phyloP scores from a whole-genome alignment of 2,888 invertebrate species.

The Aleiodes testaceus region DNA sequence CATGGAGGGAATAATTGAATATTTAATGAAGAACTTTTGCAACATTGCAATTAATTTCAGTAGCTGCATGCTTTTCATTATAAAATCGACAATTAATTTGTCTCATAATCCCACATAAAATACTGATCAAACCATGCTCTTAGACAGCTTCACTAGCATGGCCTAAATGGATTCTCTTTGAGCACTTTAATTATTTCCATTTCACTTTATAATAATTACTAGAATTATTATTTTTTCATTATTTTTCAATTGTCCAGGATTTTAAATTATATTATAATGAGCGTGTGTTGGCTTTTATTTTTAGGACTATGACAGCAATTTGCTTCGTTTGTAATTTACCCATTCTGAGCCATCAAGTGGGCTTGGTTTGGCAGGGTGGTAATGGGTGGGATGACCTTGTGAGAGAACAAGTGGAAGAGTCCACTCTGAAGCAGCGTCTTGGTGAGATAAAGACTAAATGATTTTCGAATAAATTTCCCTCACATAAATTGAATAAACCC shows the following conservation, averaged over 20 bases:
- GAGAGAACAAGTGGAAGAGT: constrained; percentile 89
- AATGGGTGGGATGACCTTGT: constrained; percentile 96
- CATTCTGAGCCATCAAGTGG: constrained; percentile 95
- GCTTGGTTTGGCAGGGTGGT: constrained; percentile 93
- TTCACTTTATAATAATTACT: constrained; percentile 60
- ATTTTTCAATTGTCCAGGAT: too few species aligned
- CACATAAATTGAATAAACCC: constrained; percentile 28
- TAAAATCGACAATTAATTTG: too few species aligned
- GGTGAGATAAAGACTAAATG: constrained; percentile 72
- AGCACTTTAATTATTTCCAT: constrained; percentile 53
- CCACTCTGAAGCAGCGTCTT: constrained; percentile 87
- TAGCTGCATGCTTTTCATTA: too few species aligned
- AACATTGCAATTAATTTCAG: too few species aligned
- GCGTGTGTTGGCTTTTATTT: constrained; percentile 36
- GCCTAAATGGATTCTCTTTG: constrained; percentile 54
- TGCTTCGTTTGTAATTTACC: constrained; percentile 98
- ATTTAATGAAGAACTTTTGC: too few species aligned
- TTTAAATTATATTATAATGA: constrained; percentile 5
- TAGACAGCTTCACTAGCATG: constrained; percentile 66
- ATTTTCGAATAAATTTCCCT: constrained; percentile 20
- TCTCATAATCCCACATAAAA: too few species aligned
- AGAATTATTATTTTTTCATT: too few species aligned
- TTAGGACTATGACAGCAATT: constrained; percentile 94
- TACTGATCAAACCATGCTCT: constrained; percentile 15
- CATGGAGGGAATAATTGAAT: too few species aligned